Evolutionary conservation across 2,888 invertebrate species (phyloP).

Genomic region (Sicus ferrugineus): DNA sequence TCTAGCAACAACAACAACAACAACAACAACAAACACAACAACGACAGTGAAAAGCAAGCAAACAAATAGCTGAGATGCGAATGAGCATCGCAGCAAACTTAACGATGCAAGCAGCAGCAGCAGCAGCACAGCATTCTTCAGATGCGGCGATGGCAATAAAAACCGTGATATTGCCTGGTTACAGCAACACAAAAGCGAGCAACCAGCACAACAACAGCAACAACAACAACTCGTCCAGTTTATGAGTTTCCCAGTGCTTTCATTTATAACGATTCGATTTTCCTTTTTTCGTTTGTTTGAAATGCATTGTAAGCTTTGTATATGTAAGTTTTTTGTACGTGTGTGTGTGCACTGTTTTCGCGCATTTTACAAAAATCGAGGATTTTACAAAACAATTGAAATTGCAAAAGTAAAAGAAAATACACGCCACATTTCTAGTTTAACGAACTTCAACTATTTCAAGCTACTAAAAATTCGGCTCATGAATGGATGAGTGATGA

Average conservation of each 20-base stretch:
- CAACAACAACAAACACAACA: conserved; percentile 2
- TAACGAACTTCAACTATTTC: too few relatives aligned
- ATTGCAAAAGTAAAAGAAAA: too few relatives aligned
- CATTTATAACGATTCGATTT: background rate
- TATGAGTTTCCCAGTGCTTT: conserved; percentile 17
- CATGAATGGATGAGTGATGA: too few relatives aligned
- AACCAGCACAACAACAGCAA: conserved; percentile 5
- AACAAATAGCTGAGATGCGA: background rate
- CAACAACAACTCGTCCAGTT: conserved; percentile 17
- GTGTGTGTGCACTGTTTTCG: too few relatives aligned
- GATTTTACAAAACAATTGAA: too few relatives aligned
- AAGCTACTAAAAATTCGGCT: too few relatives aligned
- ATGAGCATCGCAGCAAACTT: background rate
- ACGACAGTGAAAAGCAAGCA: background rate
- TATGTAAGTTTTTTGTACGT: background rate
- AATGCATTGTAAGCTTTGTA: background rate
- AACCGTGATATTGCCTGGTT: background rate
- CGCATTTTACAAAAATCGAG: too few relatives aligned
- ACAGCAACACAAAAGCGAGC: background rate
- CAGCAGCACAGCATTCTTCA: background rate
- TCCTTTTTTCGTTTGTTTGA: background rate
- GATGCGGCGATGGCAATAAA: background rate
- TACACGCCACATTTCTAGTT: too few relatives aligned
- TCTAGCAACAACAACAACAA: background rate
- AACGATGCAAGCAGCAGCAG: background rate